Percentiles rank a stretch among this genome's conserved stretches.
Evolutionary conservation across 2,888 invertebrate genomes (phyloP).

Genomic region (Falcaria lacertinaria): DNA sequence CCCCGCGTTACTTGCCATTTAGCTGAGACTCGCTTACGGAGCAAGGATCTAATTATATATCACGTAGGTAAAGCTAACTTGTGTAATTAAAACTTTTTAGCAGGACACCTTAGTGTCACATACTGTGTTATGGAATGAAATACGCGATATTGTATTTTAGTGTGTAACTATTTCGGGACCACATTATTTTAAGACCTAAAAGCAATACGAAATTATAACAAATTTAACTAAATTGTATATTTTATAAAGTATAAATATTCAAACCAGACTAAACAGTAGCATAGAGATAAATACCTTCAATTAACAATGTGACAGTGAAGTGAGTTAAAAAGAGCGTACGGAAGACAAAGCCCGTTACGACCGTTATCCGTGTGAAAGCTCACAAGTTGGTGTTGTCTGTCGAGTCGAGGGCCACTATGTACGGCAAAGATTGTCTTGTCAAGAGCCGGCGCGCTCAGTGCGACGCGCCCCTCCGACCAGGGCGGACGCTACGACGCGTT

Average conservation of each 20-base stretch:
- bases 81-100: conserved; percentile 26
- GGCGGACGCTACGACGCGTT: conserved; percentile 62
- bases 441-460: conserved; percentile 64
- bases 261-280: background rate
- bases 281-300: conserved; percentile 21
- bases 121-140: conserved; percentile 8
- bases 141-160: background rate
- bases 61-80: conserved; percentile 23
- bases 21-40: conserved; percentile 33
- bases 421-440: conserved; percentile 75
- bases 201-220: too few relatives aligned
- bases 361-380: conserved; percentile 66
- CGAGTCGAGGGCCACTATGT: conserved; percentile 59
- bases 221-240: too few relatives aligned
- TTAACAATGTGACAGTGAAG: conserved; percentile 37
- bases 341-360: conserved; percentile 61
- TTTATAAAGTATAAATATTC: background rate
- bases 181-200: too few relatives aligned
- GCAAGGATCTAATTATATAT: conserved; percentile 34
- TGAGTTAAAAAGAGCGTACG: conserved; percentile 42
- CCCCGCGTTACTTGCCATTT: conserved; percentile 41
- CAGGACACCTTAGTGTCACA: conserved; percentile 13
- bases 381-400: conserved; percentile 64
- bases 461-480: conserved; percentile 57
- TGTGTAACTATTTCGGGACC: too few relatives aligned